Percentiles rank a stretch among this genome's conserved stretches.
Evolutionary conservation across 2,113 vertebrate genomes (phyloP).

Genomic region (Centropus bengalensis): DNA sequence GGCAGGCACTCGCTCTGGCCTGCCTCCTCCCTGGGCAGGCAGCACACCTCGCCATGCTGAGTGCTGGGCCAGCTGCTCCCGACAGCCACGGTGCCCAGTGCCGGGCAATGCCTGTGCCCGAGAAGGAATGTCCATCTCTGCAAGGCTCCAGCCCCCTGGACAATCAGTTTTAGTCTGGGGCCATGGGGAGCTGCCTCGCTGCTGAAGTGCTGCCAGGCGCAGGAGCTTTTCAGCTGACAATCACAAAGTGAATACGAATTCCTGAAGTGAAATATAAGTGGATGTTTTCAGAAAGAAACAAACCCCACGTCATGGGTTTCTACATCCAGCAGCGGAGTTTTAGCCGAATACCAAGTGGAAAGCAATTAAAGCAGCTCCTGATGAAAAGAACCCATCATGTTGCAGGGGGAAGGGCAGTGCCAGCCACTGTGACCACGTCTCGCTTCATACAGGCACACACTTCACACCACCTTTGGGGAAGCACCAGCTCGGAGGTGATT

Average conservation of each 20-base stretch:
- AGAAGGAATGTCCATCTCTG: slow-evolving; percentile 68
- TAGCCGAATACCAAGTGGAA: neutral
- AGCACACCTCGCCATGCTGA: neutral
- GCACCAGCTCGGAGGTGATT: neutral
- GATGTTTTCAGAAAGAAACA: slow-evolving; percentile 46
- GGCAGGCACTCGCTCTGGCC: neutral
- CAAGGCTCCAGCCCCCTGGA: slow-evolving; percentile 62
- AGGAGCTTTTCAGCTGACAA: slow-evolving; percentile 9
- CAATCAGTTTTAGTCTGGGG: slow-evolving; percentile 59
- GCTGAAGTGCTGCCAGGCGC: slow-evolving; percentile 27
- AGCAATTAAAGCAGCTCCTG: neutral
- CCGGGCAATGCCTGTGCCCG: slow-evolving; percentile 73
- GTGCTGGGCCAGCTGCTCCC: slow-evolving; percentile 72
- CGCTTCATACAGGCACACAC: neutral
- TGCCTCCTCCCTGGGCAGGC: no score
- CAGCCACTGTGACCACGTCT: neutral
- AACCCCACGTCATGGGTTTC: slow-evolving; percentile 16
- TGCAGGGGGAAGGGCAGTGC: neutral
- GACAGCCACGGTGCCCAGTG: slow-evolving; percentile 78
- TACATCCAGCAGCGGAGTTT: neutral
- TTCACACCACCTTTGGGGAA: neutral
- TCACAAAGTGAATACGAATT: slow-evolving; percentile 24
- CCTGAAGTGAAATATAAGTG: slow-evolving; percentile 25
- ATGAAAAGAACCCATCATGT: neutral
- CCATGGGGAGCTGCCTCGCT: slow-evolving; percentile 42